Base-by-base conservation (phyloP, 1,140 invertebrate species). In the Orussus abietinus region DNA sequence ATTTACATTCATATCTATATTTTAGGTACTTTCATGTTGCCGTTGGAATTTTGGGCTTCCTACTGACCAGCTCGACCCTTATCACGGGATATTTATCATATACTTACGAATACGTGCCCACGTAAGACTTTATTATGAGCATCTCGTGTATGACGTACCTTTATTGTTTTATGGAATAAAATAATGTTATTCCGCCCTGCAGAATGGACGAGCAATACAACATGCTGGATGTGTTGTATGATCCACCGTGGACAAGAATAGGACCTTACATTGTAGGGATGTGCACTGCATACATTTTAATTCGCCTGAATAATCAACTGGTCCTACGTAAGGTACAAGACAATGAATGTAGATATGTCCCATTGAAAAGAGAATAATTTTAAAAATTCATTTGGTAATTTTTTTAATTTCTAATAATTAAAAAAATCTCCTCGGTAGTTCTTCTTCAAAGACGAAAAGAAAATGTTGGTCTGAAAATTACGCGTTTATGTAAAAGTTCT, bases 221-320 rank as follows among this genome's bases (percentile, higher is more conserved):
- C 18, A 54, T 64, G 37, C 42, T 73, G 36, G 52, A 72, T 33
- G 26, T 59, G 3, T 51, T 77, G 4, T 78, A 78, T 33, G 59
- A 71, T 42, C 64, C 67, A n/a, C 75, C 76, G 1, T 77, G 75
- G 75, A 51, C 64, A 5, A 64, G 77, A 59, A 68, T 76, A 36
- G 65, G 69, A 32, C 75, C 77, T 4, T 76, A 77, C 46, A 43
- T 77, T 14, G 47, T 77, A 21, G 77, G 76, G 48, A 61, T 76
- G 11, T 51, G 61, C 20, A 69, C 73, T 4, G 72, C 62, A 15
- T 73, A 71, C 17, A 56, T 75, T 35, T 19, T 72, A 26, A 38
- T 59, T 35, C 66, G 49, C 45, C 38, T 72, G 10, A 64, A 75
- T 14, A 57, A 61, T 19, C 62, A 64, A 51, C 48, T 75, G 20